phyloP scores from a whole-genome alignment of 2,888 invertebrate species.

The Nephrotoma appendiculata region DNA sequence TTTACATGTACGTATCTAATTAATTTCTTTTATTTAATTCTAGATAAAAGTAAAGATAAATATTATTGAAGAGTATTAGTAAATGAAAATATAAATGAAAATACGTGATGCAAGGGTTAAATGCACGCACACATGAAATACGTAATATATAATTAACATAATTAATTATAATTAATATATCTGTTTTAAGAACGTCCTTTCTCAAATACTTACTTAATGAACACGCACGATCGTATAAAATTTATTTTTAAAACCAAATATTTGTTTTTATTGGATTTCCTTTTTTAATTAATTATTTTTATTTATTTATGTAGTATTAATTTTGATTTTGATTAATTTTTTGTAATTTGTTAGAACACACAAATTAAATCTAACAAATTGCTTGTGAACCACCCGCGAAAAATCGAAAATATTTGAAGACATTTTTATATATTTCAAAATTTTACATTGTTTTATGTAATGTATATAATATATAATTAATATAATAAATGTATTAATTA shows the following conservation, averaged over 20 bases:
- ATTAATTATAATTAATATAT: neutral
- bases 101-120: neutral
- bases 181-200: neutral
- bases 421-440: neutral
- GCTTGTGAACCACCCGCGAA: neutral
- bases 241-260: neutral
- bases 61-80: neutral
- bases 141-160: neutral
- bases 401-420: neutral
- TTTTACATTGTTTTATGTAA: neutral
- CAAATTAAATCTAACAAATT: neutral
- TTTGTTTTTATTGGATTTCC: neutral
- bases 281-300: neutral
- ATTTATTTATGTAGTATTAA: neutral
- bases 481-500: neutral
- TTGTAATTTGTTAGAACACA: neutral
- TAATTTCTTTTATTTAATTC: neutral
- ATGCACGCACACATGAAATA: neutral
- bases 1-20: neutral
- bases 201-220: neutral
- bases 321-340: neutral
- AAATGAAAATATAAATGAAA: neutral
- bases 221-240: neutral
- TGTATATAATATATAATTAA: neutral
- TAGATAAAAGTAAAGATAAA: neutral